Evolutionary conservation across 2,797 vertebrate species (phyloP).

Genomic region (Chelon labrosus): DNA sequence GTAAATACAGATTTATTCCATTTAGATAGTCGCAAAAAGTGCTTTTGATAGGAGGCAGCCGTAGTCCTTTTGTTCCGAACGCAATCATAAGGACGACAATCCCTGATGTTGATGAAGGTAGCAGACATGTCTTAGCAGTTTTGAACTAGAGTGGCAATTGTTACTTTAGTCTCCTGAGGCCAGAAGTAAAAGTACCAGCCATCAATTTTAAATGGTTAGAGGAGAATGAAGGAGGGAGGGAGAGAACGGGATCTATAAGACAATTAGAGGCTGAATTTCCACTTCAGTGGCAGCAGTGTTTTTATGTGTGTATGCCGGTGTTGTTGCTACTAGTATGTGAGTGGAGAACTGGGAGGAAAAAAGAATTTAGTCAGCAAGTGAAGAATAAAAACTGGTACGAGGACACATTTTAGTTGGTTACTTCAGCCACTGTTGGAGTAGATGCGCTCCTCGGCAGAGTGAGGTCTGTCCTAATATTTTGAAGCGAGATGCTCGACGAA

Average conservation of each 20-base stretch:
- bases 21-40: neutral
- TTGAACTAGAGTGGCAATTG: constrained; percentile 61
- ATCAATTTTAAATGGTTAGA: constrained; percentile 72
- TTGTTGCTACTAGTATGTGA: constrained; percentile 20
- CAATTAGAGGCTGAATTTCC: constrained; percentile 70
- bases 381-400: constrained; percentile 16
- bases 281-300: constrained; percentile 52
- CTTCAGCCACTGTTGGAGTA: neutral
- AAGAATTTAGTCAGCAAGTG: constrained; percentile 10
- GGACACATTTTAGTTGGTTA: neutral
- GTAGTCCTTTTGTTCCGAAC: constrained; percentile 36
- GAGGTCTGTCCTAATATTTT: constrained; percentile 13
- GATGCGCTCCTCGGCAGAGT: neutral
- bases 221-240: constrained; percentile 56
- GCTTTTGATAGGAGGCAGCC: constrained; percentile 1
- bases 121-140: constrained; percentile 49
- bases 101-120: constrained; percentile 30
- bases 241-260: constrained; percentile 60
- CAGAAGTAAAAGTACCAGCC: constrained; percentile 55
- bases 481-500: neutral
- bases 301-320: constrained; percentile 18
- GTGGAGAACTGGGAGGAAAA: neutral
- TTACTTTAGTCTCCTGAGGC: constrained; percentile 61
- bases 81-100: constrained; percentile 31
- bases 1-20: neutral